Evolutionary conservation across 2,113 vertebrate species (phyloP).

Genomic region (Albula goreensis): DNA sequence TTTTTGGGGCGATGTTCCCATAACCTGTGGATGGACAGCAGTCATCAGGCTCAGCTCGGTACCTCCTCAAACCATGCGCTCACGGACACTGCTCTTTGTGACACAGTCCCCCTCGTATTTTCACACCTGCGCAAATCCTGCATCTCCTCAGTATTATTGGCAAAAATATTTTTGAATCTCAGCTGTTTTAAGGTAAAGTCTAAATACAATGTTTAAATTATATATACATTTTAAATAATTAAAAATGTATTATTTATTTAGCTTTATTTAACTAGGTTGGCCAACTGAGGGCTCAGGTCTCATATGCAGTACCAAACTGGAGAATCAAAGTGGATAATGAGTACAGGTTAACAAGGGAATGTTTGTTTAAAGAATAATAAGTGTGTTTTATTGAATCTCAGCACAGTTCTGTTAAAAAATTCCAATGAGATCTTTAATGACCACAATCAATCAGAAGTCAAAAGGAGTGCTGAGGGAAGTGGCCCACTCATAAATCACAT

Average conservation of each 20-base stretch:
- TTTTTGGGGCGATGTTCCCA: constrained; percentile 93
- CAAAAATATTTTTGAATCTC: no score
- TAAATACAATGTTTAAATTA: no score
- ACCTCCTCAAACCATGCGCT: background rate
- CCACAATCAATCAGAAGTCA: background rate
- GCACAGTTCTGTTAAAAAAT: background rate
- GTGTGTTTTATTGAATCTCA: no score
- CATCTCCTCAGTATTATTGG: no score
- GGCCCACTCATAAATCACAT: no score
- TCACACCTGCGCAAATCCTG: no score
- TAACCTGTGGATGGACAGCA: constrained; percentile 76
- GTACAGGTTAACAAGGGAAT: background rate
- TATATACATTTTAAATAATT: background rate
- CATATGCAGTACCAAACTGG: background rate
- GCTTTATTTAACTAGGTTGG: background rate
- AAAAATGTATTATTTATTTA: background rate
- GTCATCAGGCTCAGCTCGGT: background rate
- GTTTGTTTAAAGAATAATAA: no score
- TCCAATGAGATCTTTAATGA: background rate
- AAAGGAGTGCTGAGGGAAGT: background rate
- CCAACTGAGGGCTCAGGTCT: background rate
- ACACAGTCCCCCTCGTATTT: background rate
- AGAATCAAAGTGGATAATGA: background rate
- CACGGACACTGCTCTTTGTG: background rate
- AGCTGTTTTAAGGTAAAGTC: background rate